Evolutionary conservation across 2,797 vertebrate genomes (phyloP), one percentile per base, ranked within the genome.

Genomic region (Triplophysa bombifrons): DNA sequence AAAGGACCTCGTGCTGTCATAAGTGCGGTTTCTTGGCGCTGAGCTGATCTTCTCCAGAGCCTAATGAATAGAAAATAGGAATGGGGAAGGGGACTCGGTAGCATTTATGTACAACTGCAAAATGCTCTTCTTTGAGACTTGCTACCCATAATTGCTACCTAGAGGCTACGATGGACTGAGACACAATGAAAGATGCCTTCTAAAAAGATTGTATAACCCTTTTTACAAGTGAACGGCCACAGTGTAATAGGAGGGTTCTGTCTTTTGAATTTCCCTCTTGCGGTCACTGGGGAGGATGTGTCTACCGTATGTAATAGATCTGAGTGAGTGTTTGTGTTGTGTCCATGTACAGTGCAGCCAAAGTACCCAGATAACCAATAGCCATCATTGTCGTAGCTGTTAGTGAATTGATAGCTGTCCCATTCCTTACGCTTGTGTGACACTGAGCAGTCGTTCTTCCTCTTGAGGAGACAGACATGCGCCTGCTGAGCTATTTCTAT

Each of bases 401-500:
- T 30, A 68, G 41, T 82, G 66, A n/a, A 51, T 63, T 82, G 69
- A 80, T 80, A 66, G 58, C 22, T 64, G 30, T 80, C 50, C 50
- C 64, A 51, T 80, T 77, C 56, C 58, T 50, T 25, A 19, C 48
- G 48, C 44, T 22, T 79, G 48, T 75, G 25, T 68, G 67, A 58
- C 58, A 63, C 44, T 64, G 25, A 58, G 48, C 53, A 56, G 61
- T 44, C 48, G 22, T 70, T 50, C 80, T 73, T 67, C 63, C 34
- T 30, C 22, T 80, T 38, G 22, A 68, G 72, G 46, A 72, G 64
- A 4, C 64, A 44, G 41, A 63, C 67, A 74, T 46, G 46, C 58
- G 17, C 68, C 72, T 79, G 72, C 74, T 84, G 78, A 86, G 87
- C 88, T 91, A 88, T 91, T 92, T 85, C 90, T 90, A 86, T 85